Conservation (phyloP, 2,113 vertebrate genomes). For the Sprattus sprattus region DNA sequence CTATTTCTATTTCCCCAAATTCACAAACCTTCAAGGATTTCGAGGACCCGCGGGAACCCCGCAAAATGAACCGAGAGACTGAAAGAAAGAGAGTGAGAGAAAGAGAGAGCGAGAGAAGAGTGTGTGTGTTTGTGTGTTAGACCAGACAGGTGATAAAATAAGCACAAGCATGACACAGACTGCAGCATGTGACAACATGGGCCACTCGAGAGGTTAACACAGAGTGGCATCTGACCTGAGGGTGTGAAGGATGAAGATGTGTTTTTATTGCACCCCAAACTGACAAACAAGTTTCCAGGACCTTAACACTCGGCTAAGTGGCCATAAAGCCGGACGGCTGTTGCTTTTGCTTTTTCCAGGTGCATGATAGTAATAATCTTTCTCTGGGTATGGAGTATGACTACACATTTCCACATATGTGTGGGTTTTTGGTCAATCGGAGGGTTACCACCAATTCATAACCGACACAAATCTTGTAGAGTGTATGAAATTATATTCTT, state of each 20-base stretch:
- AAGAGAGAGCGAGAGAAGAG: conserved; percentile 2
- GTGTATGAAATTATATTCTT: neutral
- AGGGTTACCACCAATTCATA: neutral
- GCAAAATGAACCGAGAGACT: neutral
- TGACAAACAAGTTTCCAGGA: neutral
- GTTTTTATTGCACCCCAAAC: neutral
- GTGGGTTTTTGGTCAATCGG: neutral
- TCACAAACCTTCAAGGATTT: too few relatives aligned
- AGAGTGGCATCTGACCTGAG: neutral
- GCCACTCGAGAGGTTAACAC: neutral
- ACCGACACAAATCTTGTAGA: neutral
- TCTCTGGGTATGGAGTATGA: neutral
- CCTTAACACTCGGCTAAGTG: neutral
- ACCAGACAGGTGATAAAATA: neutral
- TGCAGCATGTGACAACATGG: neutral
- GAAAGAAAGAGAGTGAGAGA: neutral
- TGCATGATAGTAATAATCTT: neutral
- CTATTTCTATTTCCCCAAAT: too few relatives aligned
- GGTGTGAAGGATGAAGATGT: neutral
- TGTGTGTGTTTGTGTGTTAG: neutral
- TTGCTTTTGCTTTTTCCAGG: neutral
- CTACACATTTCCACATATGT: neutral
- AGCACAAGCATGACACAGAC: neutral
- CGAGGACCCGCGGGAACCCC: too few relatives aligned
- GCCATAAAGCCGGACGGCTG: neutral